Conservation (phyloP, 2,113 vertebrate genomes). For the Amphilophus citrinellus region DNA sequence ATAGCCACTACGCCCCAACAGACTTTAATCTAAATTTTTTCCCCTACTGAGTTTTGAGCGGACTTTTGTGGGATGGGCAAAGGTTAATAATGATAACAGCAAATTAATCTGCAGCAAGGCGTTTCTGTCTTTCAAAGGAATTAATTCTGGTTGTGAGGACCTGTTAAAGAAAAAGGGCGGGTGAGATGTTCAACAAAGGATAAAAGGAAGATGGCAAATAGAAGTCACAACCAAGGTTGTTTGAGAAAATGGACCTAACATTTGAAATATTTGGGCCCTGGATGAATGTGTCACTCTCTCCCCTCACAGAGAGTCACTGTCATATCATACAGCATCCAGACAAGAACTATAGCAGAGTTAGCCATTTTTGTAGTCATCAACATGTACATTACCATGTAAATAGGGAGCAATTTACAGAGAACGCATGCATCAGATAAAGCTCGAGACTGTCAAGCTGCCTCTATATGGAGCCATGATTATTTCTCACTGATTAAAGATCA, state of each 20-base stretch:
- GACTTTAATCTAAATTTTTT: constrained; percentile 36
- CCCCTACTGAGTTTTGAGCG: constrained; percentile 53
- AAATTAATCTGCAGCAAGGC: constrained; percentile 46
- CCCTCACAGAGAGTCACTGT: neutral
- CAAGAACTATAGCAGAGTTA: neutral
- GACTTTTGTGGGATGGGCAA: constrained; percentile 56
- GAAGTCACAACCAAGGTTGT: constrained; percentile 30
- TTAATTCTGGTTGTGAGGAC: constrained; percentile 32
- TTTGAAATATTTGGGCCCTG: neutral
- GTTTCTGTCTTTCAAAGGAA: constrained; percentile 39
- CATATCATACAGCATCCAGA: neutral
- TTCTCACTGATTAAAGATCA: neutral
- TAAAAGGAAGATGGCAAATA: constrained; percentile 2
- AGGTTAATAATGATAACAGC: constrained; percentile 72
- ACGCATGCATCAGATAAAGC: neutral
- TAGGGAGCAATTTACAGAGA: neutral
- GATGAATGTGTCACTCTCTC: neutral
- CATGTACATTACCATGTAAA: neutral
- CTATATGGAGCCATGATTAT: neutral
- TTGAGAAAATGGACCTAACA: neutral
- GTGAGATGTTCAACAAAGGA: constrained; percentile 19
- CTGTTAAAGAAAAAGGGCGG: constrained; percentile 19
- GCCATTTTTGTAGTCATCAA: neutral
- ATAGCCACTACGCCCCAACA: constrained; percentile 34
- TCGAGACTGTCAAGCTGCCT: neutral